A percentile compares a stretch with the other conserved stretches of the same genome.
Evolutionary conservation across 2,113 vertebrate species (phyloP).

Genomic region (Alouatta palliata): DNA sequence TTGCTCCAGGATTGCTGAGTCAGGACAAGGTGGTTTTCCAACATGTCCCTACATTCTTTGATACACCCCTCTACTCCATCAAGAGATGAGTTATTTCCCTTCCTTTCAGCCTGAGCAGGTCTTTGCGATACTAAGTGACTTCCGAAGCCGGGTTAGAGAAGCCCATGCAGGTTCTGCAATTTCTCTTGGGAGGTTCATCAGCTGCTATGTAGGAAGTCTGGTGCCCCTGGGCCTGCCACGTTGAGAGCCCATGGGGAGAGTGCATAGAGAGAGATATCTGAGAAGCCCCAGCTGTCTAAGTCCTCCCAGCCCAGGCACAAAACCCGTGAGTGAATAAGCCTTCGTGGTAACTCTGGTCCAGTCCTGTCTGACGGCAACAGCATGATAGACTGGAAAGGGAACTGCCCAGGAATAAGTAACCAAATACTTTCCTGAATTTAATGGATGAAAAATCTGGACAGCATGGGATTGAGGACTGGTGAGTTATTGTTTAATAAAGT

Average conservation of each 20-base stretch:
- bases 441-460: neutral
- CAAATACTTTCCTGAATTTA: neutral
- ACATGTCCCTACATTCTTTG: neutral
- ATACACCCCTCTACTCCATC: neutral
- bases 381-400: neutral
- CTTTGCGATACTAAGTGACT: neutral
- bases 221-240: neutral
- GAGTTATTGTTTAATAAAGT: neutral
- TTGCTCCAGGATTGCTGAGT: neutral
- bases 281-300: neutral
- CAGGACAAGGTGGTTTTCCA: constrained; percentile 4
- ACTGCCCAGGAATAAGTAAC: neutral
- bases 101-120: neutral
- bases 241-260: neutral
- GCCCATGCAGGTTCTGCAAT: too few relatives aligned
- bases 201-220: neutral
- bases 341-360: neutral
- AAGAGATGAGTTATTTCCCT: neutral
- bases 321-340: neutral
- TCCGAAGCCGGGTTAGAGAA: neutral
- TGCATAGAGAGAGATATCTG: neutral
- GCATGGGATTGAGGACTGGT: neutral
- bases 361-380: neutral
- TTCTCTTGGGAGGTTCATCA: neutral
- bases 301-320: neutral